Base-by-base conservation (phyloP, 1,140 invertebrate genomes). In the Teleogryllus occipitalis region DNA sequence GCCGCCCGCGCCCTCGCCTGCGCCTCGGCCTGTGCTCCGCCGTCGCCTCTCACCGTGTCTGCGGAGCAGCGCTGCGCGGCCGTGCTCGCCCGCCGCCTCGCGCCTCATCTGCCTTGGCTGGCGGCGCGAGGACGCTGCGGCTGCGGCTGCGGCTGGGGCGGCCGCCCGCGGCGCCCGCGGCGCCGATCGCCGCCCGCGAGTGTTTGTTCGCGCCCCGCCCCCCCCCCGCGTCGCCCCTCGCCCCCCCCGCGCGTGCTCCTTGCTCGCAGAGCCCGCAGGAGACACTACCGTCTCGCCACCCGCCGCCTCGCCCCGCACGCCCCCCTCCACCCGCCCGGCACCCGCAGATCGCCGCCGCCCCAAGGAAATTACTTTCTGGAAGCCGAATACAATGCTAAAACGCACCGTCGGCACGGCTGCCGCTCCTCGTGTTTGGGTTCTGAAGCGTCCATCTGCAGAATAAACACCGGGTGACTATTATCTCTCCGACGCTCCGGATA, bases 391-490 rank as follows among this genome's bases (percentile, higher is more conserved):
- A 77, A 77, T 54, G 76, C 76, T 48, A 77, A 48, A 77, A 14
- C 4, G 76, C 18, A 18, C 12, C 46, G 76, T 12, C 47, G 22
- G 27, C 75, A 39, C 27, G 27, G 54, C 7, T 77, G 15, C 8
- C 47, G 15, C 15, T 47, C 39, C 8, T 14, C 21, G 0, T 4
- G 49, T 39, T 77, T 77, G 47, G 47, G 76, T 22, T 77, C 47
- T 7, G 47, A 15, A 77, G 75, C 80, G 83, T 82, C 82, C 82
- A 83, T 83, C 82, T 83, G 76, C 80, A 83, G 82, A 82, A 82
- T 81, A 82, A 83, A 83, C 83, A 83, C 72, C 80, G 80, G 82
- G 82, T 79, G 77, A 21, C 78, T 77, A 80, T 83, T 74, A 8
- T 49, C 18, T 48, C 75, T n/a, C 15, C 8, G 27, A 74, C 15